Evolutionary conservation across 2,797 vertebrate species (phyloP).

Genomic region (Paedocypris micromegethes): DNA sequence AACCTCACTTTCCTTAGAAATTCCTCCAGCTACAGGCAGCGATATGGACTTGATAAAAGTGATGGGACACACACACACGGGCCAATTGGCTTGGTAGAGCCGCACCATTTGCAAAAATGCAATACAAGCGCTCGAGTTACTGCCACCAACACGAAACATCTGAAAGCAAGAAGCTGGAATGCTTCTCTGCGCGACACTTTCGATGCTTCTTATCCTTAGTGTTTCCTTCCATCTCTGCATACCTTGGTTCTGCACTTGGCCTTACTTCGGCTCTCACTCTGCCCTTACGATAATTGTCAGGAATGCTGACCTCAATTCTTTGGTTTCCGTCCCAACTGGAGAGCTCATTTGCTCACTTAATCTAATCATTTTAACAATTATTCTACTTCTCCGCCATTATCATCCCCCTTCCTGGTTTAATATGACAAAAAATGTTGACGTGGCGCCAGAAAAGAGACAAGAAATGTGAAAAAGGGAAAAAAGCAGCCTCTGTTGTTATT

Average conservation of each 20-base stretch:
- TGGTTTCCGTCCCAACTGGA: conserved; percentile 59
- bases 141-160: conserved; percentile 23
- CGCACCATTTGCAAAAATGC: conserved; percentile 16
- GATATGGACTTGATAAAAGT: conserved; percentile 38
- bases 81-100: background rate
- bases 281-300: conserved; percentile 57
- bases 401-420: conserved; percentile 6
- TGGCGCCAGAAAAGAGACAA: conserved; percentile 6
- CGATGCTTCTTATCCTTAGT: conserved; percentile 16
- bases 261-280: conserved; percentile 2
- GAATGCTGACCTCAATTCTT: conserved; percentile 64
- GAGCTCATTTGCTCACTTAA: conserved; percentile 55
- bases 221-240: conserved; percentile 19
- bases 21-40: conserved; percentile 32
- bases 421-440: conserved; percentile 23
- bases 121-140: conserved; percentile 22
- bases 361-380: conserved; percentile 52
- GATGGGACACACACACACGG: conserved; percentile 32
- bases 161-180: conserved; percentile 21
- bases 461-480: conserved; percentile 16
- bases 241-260: conserved; percentile 33
- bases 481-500: conserved; percentile 21
- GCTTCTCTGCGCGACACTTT: conserved; percentile 25
- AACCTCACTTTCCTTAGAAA: conserved; percentile 29
- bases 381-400: conserved; percentile 41